Evolutionary conservation across 2,888 invertebrate genomes (phyloP).

Genomic region (Chalcis sispes): DNA sequence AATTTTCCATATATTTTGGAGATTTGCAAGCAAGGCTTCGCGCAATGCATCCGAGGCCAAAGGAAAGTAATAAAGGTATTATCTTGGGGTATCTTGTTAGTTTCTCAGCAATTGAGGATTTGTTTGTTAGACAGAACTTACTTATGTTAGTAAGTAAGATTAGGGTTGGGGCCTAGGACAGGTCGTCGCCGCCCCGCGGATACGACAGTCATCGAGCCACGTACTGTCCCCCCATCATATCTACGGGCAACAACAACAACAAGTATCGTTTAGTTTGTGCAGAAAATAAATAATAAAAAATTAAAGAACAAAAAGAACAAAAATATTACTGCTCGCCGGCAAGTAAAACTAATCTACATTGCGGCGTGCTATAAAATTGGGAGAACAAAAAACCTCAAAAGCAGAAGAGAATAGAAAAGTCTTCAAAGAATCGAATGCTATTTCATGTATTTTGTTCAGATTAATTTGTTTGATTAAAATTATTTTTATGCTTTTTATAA

Average conservation of each 20-base stretch:
- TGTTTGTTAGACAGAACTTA: slow-evolving; percentile 76
- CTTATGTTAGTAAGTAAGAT: slow-evolving; percentile 77
- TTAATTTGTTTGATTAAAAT: no score
- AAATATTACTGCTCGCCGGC: slow-evolving; percentile 36
- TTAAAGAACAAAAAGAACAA: slow-evolving; percentile 40
- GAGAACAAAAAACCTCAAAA: slow-evolving; percentile 35
- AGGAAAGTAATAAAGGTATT: slow-evolving; percentile 58
- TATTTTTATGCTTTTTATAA: no score
- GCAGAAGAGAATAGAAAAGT: slow-evolving; percentile 40
- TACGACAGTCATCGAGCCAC: slow-evolving; percentile 81
- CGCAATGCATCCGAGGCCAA: slow-evolving; percentile 73
- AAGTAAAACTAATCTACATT: slow-evolving; percentile 52
- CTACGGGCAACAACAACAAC: slow-evolving; percentile 77
- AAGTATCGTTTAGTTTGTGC: slow-evolving; percentile 75
- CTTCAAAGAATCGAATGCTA: slow-evolving; percentile 35
- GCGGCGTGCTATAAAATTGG: slow-evolving; percentile 40
- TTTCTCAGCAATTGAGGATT: slow-evolving; percentile 69
- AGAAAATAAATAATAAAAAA: slow-evolving; percentile 70
- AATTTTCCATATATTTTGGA: slow-evolving; percentile 24
- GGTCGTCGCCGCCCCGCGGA: slow-evolving; percentile 79
- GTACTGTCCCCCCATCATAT: slow-evolving; percentile 80
- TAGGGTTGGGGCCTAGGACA: slow-evolving; percentile 77
- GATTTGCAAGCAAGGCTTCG: slow-evolving; percentile 68
- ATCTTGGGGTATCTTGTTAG: slow-evolving; percentile 68
- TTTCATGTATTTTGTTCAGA: neutral